A percentile compares a stretch with the other conserved stretches of the same genome.
Conservation (phyloP, 64 coral and sea anemone species). For the Montipora capricornis region DNA sequence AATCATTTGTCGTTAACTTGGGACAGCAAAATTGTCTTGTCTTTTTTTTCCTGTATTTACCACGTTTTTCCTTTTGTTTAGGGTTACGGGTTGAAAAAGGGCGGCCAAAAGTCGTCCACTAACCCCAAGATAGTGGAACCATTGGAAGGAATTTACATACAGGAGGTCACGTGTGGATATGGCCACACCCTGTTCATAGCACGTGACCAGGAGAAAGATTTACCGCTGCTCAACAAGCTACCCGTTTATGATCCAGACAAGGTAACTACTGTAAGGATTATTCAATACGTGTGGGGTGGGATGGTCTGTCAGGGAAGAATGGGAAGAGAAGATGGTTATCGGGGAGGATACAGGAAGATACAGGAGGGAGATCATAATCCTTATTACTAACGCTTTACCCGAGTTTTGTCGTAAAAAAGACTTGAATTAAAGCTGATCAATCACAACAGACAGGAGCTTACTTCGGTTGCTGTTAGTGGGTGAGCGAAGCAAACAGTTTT, state of each 20-base stretch:
- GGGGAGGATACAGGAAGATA: no score
- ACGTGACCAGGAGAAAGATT: conserved; percentile 77
- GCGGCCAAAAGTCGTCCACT: conserved; percentile 82
- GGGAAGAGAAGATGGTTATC: no score
- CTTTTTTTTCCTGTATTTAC: neutral
- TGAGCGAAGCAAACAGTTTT: no score
- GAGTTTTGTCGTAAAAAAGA: no score
- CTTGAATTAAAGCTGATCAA: no score
- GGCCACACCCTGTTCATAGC: conserved; percentile 87
- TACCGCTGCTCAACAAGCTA: conserved; percentile 68
- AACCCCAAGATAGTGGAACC: conserved; percentile 89
- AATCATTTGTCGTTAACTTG: neutral
- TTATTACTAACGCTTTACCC: no score
- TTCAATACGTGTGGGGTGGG: neutral
- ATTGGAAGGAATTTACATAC: conserved; percentile 83
- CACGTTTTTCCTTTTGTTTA: neutral
- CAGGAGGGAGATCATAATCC: no score
- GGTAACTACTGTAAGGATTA: neutral
- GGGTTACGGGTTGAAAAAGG: conserved; percentile 93
- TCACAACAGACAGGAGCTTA: no score
- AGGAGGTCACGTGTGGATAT: conserved; percentile 77
- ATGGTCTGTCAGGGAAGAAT: neutral
- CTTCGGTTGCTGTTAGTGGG: no score
- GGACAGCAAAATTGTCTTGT: neutral
- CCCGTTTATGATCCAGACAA: conserved; percentile 80